A percentile compares a stretch with the other conserved stretches of the same genome.
These are phyloP conservation scores for Cyanoramphus novaezelandiae DNA, from an alignment of 2,113 vertebrate species.

Conservation along the genomic window DNA sequence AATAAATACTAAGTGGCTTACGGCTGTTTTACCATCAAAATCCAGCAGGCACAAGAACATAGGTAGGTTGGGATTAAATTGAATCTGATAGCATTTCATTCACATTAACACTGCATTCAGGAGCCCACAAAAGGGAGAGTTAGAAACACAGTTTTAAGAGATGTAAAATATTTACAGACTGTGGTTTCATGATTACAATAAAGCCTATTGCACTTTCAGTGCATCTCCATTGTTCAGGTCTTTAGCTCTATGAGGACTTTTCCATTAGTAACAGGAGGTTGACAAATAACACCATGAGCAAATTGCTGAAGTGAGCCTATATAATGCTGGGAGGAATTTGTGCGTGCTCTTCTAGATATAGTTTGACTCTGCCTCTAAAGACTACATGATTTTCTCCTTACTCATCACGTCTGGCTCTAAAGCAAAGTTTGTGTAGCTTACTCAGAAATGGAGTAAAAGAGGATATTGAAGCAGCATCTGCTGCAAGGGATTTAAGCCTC, in stretches of 20 bases:
- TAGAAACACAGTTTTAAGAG: constrained; percentile 55
- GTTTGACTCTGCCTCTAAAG: background rate
- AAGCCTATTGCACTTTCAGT: constrained; percentile 51
- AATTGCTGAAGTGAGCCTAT: background rate
- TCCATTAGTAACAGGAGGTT: background rate
- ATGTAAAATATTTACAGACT: constrained; percentile 70
- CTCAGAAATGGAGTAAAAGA: background rate
- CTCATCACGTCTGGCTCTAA: background rate
- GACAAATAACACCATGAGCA: background rate
- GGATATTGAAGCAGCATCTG: background rate
- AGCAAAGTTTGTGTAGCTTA: background rate
- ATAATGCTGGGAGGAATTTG: background rate
- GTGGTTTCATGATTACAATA: constrained; percentile 30
- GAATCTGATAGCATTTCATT: constrained; percentile 5
- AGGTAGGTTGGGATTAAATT: background rate
- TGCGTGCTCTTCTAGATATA: background rate
- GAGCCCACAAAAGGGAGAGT: background rate
- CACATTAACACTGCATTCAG: background rate
- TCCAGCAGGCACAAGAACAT: background rate
- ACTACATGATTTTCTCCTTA: background rate
- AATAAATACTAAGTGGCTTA: background rate
- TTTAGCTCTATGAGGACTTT: background rate
- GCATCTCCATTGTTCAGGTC: background rate
- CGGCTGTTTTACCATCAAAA: background rate
- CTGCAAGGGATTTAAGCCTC: background rate